Evolutionary conservation across 2,888 invertebrate genomes (phyloP), one percentile per base, ranked within the genome.

Genomic region (Lacanobia oleracea): DNA sequence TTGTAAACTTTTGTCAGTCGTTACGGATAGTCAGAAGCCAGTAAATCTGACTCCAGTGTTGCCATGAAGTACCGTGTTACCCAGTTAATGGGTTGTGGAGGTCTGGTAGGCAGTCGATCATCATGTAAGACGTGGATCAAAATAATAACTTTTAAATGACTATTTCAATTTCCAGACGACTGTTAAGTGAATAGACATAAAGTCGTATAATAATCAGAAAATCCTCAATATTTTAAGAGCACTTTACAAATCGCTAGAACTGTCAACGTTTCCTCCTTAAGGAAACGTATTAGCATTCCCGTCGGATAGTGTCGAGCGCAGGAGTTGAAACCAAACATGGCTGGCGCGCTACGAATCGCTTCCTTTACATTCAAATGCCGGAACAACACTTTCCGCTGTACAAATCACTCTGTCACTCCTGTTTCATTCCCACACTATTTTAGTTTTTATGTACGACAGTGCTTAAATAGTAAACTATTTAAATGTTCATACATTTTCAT

Each of bases 241-340:
- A 67, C 14, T 18, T 73, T 69, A 71, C 1, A 72, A 73, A 71
- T 64, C 68, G 78, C 78, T 79, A 21, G 59, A 66, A 72, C 18
- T 73, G 33, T 56, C 57, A 85, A 78, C 61, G 33, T 65, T 59
- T 54, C 84, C 76, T 69, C 65, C 68, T 83, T 77, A 75, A 88
- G 88, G 88, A 91, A 90, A 82, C 75, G 79, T 88, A 92, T 93
- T 93, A 92, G 89, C 92, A 93, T 93, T 92, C 90, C 82, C 77
- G 85, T 83, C 85, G 88, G 91, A 91, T 91, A 92, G 85, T 85
- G 89, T 86, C 88, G 83, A 79, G 82, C 79, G 82, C 84, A 87
- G 73, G 82, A 86, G 89, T 88, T 83, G 86, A 86, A 88, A 86
- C 88, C 88, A 88, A 90, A 90, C 89, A 88, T 82, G 88, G 86